Evolutionary conservation across 2,797 vertebrate species (phyloP).

Genomic region (Falco biarmicus): DNA sequence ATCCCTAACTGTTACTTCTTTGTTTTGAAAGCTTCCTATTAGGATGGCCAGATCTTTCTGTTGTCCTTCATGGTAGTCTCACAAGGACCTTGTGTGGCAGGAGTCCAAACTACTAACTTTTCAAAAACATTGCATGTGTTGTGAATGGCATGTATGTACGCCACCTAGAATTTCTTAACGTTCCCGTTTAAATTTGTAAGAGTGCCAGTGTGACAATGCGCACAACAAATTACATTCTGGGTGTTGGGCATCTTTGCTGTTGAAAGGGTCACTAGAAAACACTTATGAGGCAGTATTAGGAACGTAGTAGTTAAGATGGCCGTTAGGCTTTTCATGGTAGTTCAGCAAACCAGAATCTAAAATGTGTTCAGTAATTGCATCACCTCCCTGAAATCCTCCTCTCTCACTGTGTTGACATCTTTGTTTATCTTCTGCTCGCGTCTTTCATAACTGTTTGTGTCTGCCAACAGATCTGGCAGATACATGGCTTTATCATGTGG

Average conservation of each 20-base stretch:
- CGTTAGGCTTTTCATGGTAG: not conserved
- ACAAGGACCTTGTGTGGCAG: not conserved
- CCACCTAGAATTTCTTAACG: not conserved
- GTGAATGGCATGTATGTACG: not conserved
- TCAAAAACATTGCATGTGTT: not conserved
- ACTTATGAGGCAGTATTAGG: not conserved
- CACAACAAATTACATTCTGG: accelerated
- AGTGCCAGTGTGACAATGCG: not conserved
- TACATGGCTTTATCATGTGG: not conserved
- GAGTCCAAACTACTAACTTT: not conserved
- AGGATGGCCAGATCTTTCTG: not conserved
- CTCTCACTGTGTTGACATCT: not conserved
- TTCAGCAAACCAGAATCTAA: not conserved
- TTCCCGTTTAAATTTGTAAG: not conserved
- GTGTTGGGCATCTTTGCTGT: not conserved
- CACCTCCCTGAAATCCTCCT: not conserved
- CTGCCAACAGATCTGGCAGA: not conserved
- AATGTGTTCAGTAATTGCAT: not conserved
- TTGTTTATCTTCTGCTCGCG: not conserved
- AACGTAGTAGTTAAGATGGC: not conserved
- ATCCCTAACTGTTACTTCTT: not conserved
- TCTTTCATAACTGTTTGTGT: not conserved
- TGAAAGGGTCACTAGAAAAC: not conserved
- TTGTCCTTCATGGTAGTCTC: not conserved
- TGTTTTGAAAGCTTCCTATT: not conserved